Evolutionary conservation across 2,113 vertebrate genomes (phyloP), one percentile per base, ranked within the genome.

Genomic region (Furnarius figulus): DNA sequence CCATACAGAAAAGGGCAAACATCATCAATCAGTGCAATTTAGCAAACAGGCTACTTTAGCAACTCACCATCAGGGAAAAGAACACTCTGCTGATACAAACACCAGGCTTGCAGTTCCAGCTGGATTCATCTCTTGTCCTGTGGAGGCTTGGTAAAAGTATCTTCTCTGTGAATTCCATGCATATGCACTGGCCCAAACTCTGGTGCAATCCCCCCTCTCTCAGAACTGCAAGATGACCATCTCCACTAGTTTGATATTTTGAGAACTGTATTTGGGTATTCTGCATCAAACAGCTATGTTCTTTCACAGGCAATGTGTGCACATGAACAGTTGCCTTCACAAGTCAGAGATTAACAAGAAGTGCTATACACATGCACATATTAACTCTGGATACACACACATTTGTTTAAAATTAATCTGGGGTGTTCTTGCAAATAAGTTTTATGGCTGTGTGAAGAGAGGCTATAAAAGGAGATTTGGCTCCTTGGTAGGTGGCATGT

Each of bases 321-420:
- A 17, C 8, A 24, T 56, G 66, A 89, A 77, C 10, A 89, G 66
- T 16, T 74, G 71, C 50, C 74, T 46, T 83, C 81, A 59, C 6
- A 3, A 85, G 62, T 33, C 86, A 49, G 76, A 75, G 70, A 62
- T 47, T 24, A 88, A 66, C 67, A 85, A 74, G 72, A 35, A 44
- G 25, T 39, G 42, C 39, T 78, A 84, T 55, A 75, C 47, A 87
- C 90, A 72, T 4, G 42, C 62, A 56, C 33, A 16, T 4, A 67
- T 47, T 75, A 89, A 73, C 44, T 82, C 49, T 8, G 39, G 24
- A 17, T 40, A 95, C 1, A 2, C 40, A 46, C 35, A 83, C 55
- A 67, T 87, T 95, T 87, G 73, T 93, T 93, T 89, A 92, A 93
- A 89, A 92, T 84, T 78, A 95, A 85, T 92, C 84, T 49, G 5